Evolutionary conservation across 2,888 invertebrate genomes (phyloP), one percentile per base, ranked within the genome.

Genomic region (Drosophila incognita): DNA sequence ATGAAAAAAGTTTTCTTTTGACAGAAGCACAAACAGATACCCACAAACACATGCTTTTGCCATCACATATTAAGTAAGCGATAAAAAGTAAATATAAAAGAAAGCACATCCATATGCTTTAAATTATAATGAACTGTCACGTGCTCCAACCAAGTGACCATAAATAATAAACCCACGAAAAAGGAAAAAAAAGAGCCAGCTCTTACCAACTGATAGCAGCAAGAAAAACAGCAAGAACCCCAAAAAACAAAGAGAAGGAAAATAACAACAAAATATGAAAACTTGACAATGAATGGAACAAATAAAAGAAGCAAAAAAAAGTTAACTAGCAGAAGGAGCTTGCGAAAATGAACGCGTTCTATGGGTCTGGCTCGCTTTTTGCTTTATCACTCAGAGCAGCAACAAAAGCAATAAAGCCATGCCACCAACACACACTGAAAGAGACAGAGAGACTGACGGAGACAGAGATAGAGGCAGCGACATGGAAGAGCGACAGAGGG

Each of bases 61-160:
- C 53, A 29, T 56, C 27, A 31, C 65, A 49, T 62, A 49, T 69
- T 65, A 67, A 75, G 57, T 74, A 62, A 54, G 69, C 67, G 76
- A 81, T 78, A 79, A 77, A 75, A 78, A 49, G 11, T 21, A 51
- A 68, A 71, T 53, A 61, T 57, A 62, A 73, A 68, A 69, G 69
- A 58, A 51, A 53, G 54, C 60, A 67, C 42, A 61, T 69, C 69
- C 82, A 82, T 82, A 82, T 81, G 82, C 67, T 72, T 74, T 69
- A 74, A 79, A 81, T 74, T 78, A 78, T 71, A 71, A 82, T 80
- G 80, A 78, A 82, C 78, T 78, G 75, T 81, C 79, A 73, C 73
- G 61, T 74, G 73, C 67, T 53, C 61, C 33, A 70, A 69, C 73
- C 68, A 79, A 86, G 72, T 79, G 82, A 70, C 75, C 84, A 82